Conservation (phyloP, 1,140 invertebrate species). For the Drosophila tani region DNA sequence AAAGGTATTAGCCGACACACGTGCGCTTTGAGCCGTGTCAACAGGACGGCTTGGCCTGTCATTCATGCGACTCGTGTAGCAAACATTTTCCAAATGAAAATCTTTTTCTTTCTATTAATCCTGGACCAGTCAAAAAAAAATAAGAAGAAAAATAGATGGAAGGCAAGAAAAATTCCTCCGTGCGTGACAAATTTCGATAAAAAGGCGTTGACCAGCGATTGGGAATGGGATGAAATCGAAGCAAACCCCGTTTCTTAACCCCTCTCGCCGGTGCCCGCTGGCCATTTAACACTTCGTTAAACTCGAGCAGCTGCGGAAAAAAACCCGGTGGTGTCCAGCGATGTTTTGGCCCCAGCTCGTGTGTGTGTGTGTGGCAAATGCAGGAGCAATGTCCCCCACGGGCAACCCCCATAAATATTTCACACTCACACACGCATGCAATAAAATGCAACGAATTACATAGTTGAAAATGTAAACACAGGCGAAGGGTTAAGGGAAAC, state of each 20-base stretch:
- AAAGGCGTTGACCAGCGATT: slow-evolving; percentile 53
- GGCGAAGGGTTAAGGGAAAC: slow-evolving; percentile 46
- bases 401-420: slow-evolving; percentile 70
- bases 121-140: slow-evolving; percentile 38
- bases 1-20: slow-evolving; percentile 75
- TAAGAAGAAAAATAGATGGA: neutral
- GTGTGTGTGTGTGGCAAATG: slow-evolving; percentile 1
- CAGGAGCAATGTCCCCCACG: slow-evolving; percentile 40
- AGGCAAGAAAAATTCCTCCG: slow-evolving; percentile 35
- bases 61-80: slow-evolving; percentile 78
- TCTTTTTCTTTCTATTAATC: slow-evolving; percentile 74
- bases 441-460: slow-evolving; percentile 81
- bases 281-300: slow-evolving; percentile 81
- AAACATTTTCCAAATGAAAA: slow-evolving; percentile 79
- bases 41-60: slow-evolving; percentile 44
- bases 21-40: slow-evolving; percentile 53
- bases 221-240: slow-evolving; percentile 11
- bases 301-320: slow-evolving; percentile 46
- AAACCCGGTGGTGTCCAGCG: slow-evolving; percentile 26
- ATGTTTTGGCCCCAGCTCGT: slow-evolving; percentile 9
- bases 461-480: slow-evolving; percentile 80
- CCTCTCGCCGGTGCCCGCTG: slow-evolving; percentile 13
- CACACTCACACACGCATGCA: slow-evolving; percentile 53
- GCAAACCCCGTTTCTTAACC: slow-evolving; percentile 10
- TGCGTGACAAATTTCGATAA: slow-evolving; percentile 81